phyloP scores from a whole-genome alignment of 2,797 vertebrate genomes.

The Pseudochirops cupreus region DNA sequence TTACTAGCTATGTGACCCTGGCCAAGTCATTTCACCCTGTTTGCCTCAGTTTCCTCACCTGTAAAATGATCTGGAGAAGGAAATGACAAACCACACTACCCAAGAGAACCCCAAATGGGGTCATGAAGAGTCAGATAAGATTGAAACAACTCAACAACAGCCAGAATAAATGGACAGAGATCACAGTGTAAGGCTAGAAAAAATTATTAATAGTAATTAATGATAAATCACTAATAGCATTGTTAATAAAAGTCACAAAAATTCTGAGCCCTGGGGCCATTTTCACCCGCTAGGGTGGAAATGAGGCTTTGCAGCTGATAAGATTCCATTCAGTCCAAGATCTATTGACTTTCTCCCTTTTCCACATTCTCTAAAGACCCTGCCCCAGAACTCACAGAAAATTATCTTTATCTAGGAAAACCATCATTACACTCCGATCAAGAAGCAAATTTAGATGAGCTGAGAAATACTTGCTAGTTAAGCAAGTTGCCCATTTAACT shows the following conservation, averaged over 20 bases:
- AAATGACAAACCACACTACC: neutral
- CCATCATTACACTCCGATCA: neutral
- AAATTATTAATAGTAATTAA: neutral
- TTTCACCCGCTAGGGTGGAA: neutral
- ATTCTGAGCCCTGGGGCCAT: neutral
- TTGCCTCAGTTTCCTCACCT: neutral
- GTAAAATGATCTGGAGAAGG: neutral
- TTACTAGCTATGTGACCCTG: neutral
- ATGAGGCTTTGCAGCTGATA: neutral
- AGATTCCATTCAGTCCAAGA: neutral
- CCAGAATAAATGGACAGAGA: neutral
- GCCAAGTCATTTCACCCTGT: neutral
- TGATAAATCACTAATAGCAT: neutral
- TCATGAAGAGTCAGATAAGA: neutral
- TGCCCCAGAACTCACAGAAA: neutral
- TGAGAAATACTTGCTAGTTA: neutral
- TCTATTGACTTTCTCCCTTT: neutral
- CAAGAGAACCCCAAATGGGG: neutral
- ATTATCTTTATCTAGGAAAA: neutral
- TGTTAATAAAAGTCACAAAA: neutral
- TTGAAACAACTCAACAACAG: neutral
- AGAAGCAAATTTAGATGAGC: neutral
- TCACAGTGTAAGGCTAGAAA: neutral
- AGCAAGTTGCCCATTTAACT: neutral
- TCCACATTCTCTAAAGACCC: neutral